phyloP scores from a whole-genome alignment of 2,797 vertebrate species.

The Naso thynnoides region DNA sequence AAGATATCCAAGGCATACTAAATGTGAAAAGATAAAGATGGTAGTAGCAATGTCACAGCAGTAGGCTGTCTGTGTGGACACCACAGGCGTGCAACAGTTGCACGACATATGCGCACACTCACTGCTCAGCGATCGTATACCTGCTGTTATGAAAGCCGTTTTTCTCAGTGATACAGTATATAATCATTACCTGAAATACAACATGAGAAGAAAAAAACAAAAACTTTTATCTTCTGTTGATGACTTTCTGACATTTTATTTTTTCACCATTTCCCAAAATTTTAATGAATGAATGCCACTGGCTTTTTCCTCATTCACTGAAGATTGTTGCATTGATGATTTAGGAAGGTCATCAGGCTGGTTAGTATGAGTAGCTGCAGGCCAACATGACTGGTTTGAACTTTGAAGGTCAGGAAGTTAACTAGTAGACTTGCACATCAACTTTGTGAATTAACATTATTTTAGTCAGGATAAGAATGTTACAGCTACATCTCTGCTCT shows the following conservation, averaged over 20 bases:
- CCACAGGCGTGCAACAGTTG: too few species aligned
- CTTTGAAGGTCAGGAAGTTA: constrained; percentile 43
- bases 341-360: constrained; percentile 30
- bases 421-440: constrained; percentile 4
- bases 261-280: background rate
- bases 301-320: constrained; percentile 17
- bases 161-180: too few species aligned
- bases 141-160: too few species aligned
- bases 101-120: too few species aligned
- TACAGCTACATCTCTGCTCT: background rate
- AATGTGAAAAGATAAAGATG: too few species aligned
- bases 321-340: constrained; percentile 1
- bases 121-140: too few species aligned
- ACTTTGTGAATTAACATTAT: background rate
- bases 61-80: too few species aligned
- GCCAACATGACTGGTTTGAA: constrained; percentile 29
- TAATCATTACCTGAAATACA: too few species aligned
- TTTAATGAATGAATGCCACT: too few species aligned
- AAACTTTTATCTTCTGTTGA: background rate
- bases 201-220: background rate
- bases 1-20: too few species aligned
- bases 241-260: background rate
- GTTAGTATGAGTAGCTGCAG: constrained; percentile 34
- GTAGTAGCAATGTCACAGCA: too few species aligned
- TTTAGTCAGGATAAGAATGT: background rate